Evolutionary conservation across 2,797 vertebrate species (phyloP).

Genomic region (Mus minutoides): DNA sequence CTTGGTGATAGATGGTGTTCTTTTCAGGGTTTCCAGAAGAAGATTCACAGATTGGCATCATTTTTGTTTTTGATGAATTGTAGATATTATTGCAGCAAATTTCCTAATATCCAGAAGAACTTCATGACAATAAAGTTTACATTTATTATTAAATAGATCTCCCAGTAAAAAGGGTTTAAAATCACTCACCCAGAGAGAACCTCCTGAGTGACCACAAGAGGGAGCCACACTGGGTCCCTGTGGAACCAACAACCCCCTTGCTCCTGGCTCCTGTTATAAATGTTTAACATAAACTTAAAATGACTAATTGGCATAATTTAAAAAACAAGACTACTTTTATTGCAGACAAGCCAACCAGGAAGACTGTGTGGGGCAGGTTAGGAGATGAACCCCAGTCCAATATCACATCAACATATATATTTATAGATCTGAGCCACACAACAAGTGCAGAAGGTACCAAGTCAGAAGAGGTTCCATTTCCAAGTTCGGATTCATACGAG

Average conservation of each 20-base stretch:
- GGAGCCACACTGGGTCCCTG: not conserved
- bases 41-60: constrained; percentile 21
- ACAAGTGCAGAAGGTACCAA: constrained; percentile 84
- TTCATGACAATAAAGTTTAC: constrained; percentile 5
- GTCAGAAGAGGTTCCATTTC: constrained; percentile 92
- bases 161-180: not conserved
- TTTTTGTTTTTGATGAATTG: constrained; percentile 49
- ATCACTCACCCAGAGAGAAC: not conserved
- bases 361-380: not conserved
- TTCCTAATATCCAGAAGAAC: constrained; percentile 28
- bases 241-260: not conserved
- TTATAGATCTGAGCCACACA: not conserved
- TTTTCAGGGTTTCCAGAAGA: constrained; percentile 39
- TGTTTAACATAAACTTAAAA: constrained; percentile 8
- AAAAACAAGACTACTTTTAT: constrained; percentile 5
- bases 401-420: not conserved
- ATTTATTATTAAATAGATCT: constrained; percentile 18
- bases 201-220: not conserved
- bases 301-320: not conserved
- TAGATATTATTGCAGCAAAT: constrained; percentile 9
- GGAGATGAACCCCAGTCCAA: not conserved
- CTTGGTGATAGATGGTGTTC: not conserved
- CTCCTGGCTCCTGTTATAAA: not conserved
- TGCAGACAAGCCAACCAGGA: not conserved
- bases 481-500: constrained; percentile 95